Evolutionary conservation across 1,140 invertebrate genomes (phyloP).

Genomic region (Polypedilum vanderplanki): DNA sequence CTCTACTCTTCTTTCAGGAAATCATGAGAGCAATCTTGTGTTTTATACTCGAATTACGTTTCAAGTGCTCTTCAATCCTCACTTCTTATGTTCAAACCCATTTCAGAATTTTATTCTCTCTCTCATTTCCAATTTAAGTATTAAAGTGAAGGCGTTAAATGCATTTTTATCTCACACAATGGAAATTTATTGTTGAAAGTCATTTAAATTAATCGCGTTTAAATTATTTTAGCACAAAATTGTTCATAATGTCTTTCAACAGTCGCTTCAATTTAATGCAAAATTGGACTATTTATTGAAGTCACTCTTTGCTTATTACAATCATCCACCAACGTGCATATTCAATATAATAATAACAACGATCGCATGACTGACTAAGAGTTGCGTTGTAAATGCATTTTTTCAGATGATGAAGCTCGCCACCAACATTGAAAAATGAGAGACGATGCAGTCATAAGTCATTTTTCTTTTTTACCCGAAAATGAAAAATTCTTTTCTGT

Average conservation of each 20-base stretch:
- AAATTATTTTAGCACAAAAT: conserved; percentile 14
- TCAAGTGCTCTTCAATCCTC: conserved; percentile 16
- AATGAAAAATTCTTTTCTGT: not conserved
- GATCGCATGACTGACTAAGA: not conserved
- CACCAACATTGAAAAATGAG: conserved; percentile 6
- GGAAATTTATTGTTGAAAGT: conserved; percentile 2
- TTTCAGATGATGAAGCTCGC: not conserved
- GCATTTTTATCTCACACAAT: conserved; percentile 12
- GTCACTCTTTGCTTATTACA: not conserved
- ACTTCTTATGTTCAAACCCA: not conserved
- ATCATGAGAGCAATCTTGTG: conserved; percentile 17
- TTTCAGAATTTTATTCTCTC: not conserved
- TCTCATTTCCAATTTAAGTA: not conserved
- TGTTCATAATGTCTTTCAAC: not conserved
- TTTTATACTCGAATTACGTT: conserved; percentile 14
- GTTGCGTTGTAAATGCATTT: too few species aligned
- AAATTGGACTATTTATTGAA: not conserved
- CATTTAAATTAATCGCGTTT: not conserved
- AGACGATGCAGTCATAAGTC: not conserved
- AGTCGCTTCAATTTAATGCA: not conserved
- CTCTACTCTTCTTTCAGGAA: not conserved
- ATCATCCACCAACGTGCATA: not conserved
- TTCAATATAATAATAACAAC: not conserved
- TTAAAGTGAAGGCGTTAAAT: conserved; percentile 12
- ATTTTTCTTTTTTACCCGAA: conserved; percentile 4